Evolutionary conservation across 2,797 vertebrate species (phyloP).

Genomic region (Anolis apletophallus): DNA sequence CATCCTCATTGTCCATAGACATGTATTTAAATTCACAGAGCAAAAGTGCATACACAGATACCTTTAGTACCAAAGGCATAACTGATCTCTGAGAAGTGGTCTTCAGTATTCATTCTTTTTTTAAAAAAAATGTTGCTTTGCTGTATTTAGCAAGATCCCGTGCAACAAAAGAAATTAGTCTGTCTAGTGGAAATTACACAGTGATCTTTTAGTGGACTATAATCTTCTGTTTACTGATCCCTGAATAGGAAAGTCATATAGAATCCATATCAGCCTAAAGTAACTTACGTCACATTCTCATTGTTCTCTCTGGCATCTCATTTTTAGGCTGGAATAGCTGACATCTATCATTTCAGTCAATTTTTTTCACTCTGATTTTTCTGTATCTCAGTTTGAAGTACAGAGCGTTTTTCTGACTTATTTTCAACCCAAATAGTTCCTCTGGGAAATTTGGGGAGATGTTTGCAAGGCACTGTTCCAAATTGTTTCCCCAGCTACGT

Average conservation of each 20-base stretch:
- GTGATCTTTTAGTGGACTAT: not conserved
- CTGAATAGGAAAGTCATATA: not conserved
- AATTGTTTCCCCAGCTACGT: not conserved
- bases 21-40: not conserved
- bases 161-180: not conserved
- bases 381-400: not conserved
- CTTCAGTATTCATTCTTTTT: not conserved
- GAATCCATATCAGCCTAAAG: not conserved
- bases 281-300: too few species aligned
- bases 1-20: not conserved
- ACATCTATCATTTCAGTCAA: slow-evolving; percentile 8
- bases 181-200: not conserved
- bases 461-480: not conserved
- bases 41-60: not conserved
- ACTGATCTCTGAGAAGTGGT: not conserved
- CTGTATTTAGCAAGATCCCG: not conserved
- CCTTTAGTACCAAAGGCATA: not conserved
- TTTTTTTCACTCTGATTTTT: not conserved
- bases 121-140: not conserved
- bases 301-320: not conserved
- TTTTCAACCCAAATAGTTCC: not conserved
- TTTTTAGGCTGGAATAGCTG: not conserved
- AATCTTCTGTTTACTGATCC: not conserved
- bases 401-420: not conserved
- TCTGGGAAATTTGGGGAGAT: not conserved